A percentile compares a stretch with the other conserved stretches of the same genome.
phyloP scores from a whole-genome alignment of 1,140 invertebrate genomes.

The Pissodes strobi region DNA sequence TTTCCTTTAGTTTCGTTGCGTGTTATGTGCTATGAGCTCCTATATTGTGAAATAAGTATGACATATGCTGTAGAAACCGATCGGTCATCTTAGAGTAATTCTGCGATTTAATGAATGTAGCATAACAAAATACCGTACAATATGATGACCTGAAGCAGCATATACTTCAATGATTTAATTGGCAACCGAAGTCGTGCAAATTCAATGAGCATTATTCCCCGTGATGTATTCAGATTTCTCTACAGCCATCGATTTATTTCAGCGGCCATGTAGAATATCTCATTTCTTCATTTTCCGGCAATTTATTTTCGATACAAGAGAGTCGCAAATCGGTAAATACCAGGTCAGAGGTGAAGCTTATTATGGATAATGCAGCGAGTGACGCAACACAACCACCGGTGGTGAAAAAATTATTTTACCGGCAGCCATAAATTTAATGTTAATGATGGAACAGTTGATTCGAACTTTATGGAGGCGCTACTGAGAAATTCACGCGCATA shows the following conservation, averaged over 20 bases:
- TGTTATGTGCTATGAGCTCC: no score
- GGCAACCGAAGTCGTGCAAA: constrained; percentile 23
- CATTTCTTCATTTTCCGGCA: constrained; percentile 30
- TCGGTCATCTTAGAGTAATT: no score
- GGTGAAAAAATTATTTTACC: constrained; percentile 12
- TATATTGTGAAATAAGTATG: no score
- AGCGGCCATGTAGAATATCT: constrained; percentile 23
- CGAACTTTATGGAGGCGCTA: constrained; percentile 11
- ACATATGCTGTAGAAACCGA: no score
- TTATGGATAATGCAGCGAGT: constrained; percentile 18
- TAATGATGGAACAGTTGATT: constrained; percentile 8
- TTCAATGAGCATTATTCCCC: neutral
- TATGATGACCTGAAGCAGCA: no score
- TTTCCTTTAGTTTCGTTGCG: no score
- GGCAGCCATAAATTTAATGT: constrained; percentile 20
- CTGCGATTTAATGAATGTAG: no score
- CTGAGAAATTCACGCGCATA: no score
- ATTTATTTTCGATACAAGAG: constrained; percentile 28
- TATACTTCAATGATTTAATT: constrained; percentile 18
- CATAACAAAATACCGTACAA: no score
- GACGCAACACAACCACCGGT: constrained; percentile 6
- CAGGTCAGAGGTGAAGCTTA: constrained; percentile 31
- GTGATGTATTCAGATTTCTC: constrained; percentile 19
- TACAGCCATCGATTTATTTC: constrained; percentile 22
- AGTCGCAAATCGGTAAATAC: constrained; percentile 24